phyloP scores from a whole-genome alignment of 2,113 vertebrate species.

The Heterocephalus glaber region DNA sequence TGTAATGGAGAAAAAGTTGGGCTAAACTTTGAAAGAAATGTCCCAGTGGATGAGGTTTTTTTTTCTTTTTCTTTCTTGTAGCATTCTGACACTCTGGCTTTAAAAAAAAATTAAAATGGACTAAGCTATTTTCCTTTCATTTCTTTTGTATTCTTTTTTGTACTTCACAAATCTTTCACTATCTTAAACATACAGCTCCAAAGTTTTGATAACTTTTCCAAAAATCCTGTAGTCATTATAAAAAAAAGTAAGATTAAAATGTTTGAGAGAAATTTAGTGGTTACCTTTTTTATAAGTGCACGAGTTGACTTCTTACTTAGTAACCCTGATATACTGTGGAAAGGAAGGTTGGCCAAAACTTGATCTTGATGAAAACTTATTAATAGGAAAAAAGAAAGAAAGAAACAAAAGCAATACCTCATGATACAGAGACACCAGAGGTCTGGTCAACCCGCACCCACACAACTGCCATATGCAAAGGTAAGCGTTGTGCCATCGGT shows the following conservation, averaged over 20 bases:
- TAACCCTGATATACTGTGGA: not conserved
- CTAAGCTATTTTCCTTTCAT: not conserved
- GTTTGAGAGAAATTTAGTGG: not conserved
- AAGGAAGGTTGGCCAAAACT: not conserved
- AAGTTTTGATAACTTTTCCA: not conserved
- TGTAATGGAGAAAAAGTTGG: not conserved
- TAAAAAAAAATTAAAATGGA: not conserved
- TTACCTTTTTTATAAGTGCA: not conserved
- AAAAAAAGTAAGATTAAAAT: not conserved
- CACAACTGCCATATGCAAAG: not conserved
- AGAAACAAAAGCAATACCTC: not conserved
- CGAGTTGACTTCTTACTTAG: constrained; percentile 10
- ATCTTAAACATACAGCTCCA: not conserved
- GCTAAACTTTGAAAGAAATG: constrained; percentile 53
- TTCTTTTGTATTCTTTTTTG: not conserved
- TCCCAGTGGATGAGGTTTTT: not conserved
- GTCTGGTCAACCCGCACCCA: not conserved
- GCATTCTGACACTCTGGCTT: not conserved
- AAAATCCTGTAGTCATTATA: not conserved
- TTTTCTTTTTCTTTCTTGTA: not conserved
- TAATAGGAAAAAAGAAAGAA: not conserved
- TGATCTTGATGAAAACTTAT: not conserved
- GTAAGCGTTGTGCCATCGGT: not conserved
- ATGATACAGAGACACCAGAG: not conserved
- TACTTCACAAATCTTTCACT: not conserved